Evolutionary conservation across 1,140 invertebrate species (phyloP).

Genomic region (Sitobion miscanthi): DNA sequence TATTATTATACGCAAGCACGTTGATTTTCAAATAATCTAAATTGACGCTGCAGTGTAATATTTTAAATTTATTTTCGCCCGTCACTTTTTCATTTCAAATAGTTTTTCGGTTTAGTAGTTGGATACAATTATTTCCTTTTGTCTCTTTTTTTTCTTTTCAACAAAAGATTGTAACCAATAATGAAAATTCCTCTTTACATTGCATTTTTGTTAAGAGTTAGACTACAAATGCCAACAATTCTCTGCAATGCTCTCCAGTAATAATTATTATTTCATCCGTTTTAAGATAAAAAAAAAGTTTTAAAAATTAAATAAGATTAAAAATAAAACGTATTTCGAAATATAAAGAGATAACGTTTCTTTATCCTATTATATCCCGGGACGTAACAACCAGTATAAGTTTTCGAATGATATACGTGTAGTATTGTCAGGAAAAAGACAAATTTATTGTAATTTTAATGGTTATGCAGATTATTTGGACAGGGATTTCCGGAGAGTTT

Average conservation of each 20-base stretch:
- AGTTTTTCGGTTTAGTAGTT: neutral
- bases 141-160: neutral
- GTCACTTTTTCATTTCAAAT: constrained; percentile 2
- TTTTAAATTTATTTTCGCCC: neutral
- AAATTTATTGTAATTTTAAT: constrained; percentile 9
- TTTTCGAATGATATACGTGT: neutral
- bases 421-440: neutral
- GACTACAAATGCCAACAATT: neutral
- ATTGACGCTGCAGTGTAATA: neutral
- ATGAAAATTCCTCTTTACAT: constrained; percentile 25
- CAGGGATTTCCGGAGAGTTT: neutral
- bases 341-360: constrained; percentile 15
- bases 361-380: neutral
- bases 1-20: neutral
- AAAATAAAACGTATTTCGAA: constrained; percentile 15
- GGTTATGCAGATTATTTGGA: neutral
- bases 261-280: constrained; percentile 25
- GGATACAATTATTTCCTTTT: neutral
- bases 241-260: neutral
- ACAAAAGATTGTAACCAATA: constrained; percentile 9
- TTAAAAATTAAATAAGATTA: constrained; percentile 21
- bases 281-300: constrained; percentile 33
- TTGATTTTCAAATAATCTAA: constrained; percentile 6
- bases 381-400: neutral
- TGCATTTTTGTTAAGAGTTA: constrained; percentile 30